Conservation (phyloP, 1,140 invertebrate species). For the Phymorhynchus buccinoides region DNA sequence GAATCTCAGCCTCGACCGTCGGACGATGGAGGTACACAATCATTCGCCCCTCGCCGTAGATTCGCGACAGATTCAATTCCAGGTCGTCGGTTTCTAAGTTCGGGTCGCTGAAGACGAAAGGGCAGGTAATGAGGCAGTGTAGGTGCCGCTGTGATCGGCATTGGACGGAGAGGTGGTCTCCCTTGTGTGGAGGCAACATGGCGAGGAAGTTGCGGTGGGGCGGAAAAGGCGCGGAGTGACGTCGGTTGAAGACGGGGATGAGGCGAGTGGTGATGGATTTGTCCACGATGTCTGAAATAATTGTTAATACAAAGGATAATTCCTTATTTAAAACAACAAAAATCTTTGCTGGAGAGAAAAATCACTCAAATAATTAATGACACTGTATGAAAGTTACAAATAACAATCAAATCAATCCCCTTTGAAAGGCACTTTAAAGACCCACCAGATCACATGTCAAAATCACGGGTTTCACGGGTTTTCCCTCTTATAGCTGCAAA, state of each 20-base stretch:
- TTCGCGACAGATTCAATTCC: neutral
- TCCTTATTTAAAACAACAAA: too few species aligned
- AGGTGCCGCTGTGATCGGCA: neutral
- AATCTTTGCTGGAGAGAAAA: too few species aligned
- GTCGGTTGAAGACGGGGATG: constrained; percentile 79
- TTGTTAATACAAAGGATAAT: neutral
- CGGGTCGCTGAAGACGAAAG: neutral
- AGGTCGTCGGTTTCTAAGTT: neutral
- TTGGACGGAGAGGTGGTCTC: neutral
- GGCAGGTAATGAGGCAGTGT: neutral
- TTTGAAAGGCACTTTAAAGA: too few species aligned
- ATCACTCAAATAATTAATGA: too few species aligned
- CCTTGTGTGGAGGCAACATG: neutral
- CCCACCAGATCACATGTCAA: too few species aligned
- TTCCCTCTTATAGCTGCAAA: too few species aligned
- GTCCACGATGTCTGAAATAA: neutral
- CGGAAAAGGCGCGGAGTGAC: neutral
- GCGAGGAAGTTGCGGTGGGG: neutral
- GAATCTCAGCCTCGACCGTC: neutral
- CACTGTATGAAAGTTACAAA: too few species aligned
- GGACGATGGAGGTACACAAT: neutral
- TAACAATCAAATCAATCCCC: too few species aligned
- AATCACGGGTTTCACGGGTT: too few species aligned
- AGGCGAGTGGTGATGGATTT: neutral
- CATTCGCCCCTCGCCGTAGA: neutral